phyloP scores from a whole-genome alignment of 2,888 invertebrate genomes.

The Platynereis dumerilii region DNA sequence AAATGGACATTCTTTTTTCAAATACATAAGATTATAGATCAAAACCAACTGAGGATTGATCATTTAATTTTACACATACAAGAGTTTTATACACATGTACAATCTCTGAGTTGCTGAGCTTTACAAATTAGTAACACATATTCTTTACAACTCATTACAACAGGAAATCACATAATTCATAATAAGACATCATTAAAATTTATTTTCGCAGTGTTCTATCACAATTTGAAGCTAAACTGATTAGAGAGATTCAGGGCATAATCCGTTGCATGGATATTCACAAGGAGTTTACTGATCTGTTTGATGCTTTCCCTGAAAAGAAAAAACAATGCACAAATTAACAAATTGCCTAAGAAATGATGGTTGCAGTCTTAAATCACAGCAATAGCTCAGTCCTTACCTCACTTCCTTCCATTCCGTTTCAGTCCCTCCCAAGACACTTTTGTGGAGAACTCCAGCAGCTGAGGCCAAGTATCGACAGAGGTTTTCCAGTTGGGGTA shows the following conservation, averaged over 20 bases:
- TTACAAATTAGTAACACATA: too few relatives aligned
- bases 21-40: too few relatives aligned
- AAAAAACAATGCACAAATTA: constrained; percentile 1
- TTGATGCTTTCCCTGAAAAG: constrained; percentile 56
- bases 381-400: constrained; percentile 31
- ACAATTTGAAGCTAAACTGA: constrained; percentile 26
- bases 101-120: too few relatives aligned
- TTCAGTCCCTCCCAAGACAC: constrained; percentile 12
- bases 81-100: too few relatives aligned
- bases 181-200: too few relatives aligned
- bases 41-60: too few relatives aligned
- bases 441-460: constrained; percentile 38
- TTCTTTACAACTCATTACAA: too few relatives aligned
- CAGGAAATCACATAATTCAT: too few relatives aligned
- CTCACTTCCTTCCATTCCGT: constrained; percentile 40
- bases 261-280: constrained; percentile 57
- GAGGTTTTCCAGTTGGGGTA: constrained; percentile 57
- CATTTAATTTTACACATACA: too few relatives aligned
- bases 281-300: constrained; percentile 57
- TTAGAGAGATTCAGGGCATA: constrained; percentile 50
- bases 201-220: background rate
- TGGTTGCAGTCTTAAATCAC: too few relatives aligned
- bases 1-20: too few relatives aligned
- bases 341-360: too few relatives aligned
- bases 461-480: constrained; percentile 52